Conservation (phyloP, 2,113 vertebrate species). For the Epinephelus fuscoguttatus region DNA sequence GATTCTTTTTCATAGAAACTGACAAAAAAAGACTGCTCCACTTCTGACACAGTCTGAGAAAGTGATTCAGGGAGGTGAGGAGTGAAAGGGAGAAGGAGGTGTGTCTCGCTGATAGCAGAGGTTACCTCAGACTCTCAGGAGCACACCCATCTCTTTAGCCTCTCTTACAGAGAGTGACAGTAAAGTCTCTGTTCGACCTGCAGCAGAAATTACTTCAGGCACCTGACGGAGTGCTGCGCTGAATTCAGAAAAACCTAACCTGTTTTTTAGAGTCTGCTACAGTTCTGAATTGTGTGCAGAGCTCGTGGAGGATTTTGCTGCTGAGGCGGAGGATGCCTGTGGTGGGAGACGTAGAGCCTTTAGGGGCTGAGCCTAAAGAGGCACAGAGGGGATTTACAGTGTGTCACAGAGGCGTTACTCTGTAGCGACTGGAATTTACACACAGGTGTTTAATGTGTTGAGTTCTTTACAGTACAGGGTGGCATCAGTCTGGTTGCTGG, state of each 20-base stretch:
- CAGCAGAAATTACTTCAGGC: conserved; percentile 28
- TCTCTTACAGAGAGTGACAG: conserved; percentile 23
- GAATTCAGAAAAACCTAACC: not conserved
- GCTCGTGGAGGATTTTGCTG: conserved; percentile 1
- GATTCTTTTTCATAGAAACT: not conserved
- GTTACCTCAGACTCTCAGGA: conserved; percentile 9
- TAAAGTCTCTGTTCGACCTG: not conserved
- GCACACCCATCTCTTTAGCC: conserved; percentile 3
- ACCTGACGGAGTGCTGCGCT: not conserved
- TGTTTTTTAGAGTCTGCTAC: not conserved
- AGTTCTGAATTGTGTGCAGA: not conserved
- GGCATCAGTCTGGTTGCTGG: not conserved
- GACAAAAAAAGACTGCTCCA: not conserved
- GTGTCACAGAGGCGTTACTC: not conserved
- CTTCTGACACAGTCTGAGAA: not conserved
- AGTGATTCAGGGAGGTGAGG: not conserved
- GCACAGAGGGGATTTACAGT: not conserved
- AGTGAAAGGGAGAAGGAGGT: not conserved
- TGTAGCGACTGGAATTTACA: not conserved
- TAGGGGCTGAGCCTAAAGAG: not conserved
- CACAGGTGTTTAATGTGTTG: too few relatives aligned
- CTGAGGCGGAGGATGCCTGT: not conserved
- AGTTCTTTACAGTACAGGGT: not conserved
- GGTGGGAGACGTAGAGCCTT: not conserved
- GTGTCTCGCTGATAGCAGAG: not conserved